Base-by-base conservation (phyloP, 1,140 invertebrate species). In the Thereuonema tuberculata region DNA sequence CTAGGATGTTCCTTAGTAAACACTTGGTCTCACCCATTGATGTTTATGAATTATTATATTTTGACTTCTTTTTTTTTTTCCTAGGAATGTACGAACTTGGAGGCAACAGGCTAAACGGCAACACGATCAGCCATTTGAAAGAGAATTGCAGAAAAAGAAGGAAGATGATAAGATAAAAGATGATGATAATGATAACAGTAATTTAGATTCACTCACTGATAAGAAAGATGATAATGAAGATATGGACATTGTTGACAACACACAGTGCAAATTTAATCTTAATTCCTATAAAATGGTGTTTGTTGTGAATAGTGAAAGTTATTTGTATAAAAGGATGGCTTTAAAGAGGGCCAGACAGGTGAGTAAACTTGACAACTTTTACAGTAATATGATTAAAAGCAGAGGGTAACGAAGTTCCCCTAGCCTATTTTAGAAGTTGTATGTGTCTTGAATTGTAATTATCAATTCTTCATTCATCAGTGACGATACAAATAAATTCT, bases 271-370 rank as follows among this genome's bases (percentile, higher is more conserved):
- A 70, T 86, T 87, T 67, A 83, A 85, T 71, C 73, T 82, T 1
- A 81, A 81, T 63, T 82, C 80, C 55, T 85, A 83, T 66, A 86
- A 84, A 64, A 83, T 87, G 72, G 80, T 87, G 48, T 89, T 85
- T 72, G 81, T 89, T 46, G 81, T 84, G 28, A 84, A 86, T 64
- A 86, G 86, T 73, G 86, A 89, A 69, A 83, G 83, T 70, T 83
- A 82, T 66, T 75, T 92, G 64, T 89, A 89, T 74, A 86, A 84
- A 70, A 79, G 81, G 65, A 80, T 83, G 72, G 83, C 87, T 52
- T 79, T 91, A 58, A 76, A 75, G 23, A 80, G 79, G 74, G 87
- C 89, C 23, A 82, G 79, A 74, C 77, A 86, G 81, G 89, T 91
- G 72, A 43, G n/a, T n/a, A n/a, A n/a, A n/a, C n/a, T n/a, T n/a